Percentiles rank a stretch among this genome's conserved stretches.
phyloP scores from a whole-genome alignment of 2,888 invertebrate genomes.

The Lepidochitona cinerea region DNA sequence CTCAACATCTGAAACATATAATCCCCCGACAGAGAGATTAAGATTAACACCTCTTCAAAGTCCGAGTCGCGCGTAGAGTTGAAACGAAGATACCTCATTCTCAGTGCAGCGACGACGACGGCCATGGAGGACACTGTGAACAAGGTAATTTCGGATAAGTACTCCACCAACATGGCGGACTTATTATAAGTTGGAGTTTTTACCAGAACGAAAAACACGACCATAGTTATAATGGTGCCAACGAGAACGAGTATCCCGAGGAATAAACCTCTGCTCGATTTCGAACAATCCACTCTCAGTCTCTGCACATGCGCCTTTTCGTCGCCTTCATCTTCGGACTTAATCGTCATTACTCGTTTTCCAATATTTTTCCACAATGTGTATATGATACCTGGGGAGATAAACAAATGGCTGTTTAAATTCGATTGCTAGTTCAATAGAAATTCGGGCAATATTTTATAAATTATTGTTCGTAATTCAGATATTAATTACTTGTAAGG shows the following conservation, averaged over 20 bases:
- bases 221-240: constrained; percentile 78
- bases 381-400: constrained; percentile 88
- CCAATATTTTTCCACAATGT: constrained; percentile 93
- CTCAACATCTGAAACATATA: constrained; percentile 94
- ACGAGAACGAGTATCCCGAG: constrained; percentile 78
- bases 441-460: too few species aligned
- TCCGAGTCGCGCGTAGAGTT: constrained; percentile 17
- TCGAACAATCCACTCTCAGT: constrained; percentile 83
- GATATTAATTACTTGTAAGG: too few species aligned
- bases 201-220: constrained; percentile 95
- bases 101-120: constrained; percentile 88
- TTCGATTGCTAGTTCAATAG: too few species aligned
- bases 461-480: too few species aligned
- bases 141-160: constrained; percentile 88
- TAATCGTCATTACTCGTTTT: constrained; percentile 10
- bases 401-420: too few species aligned
- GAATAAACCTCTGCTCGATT: constrained; percentile 91
- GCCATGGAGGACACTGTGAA: constrained; percentile 91
- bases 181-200: constrained; percentile 80
- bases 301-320: constrained; percentile 30
- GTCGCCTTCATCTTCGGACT: constrained; percentile 23
- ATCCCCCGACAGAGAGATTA: constrained; percentile 92
- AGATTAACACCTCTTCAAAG: constrained; percentile 76
- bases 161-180: constrained; percentile 90
- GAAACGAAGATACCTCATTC: constrained; percentile 76